Evolutionary conservation across 2,888 invertebrate species (phyloP), one percentile per base, ranked within the genome.

Genomic region (Slavum lentiscoides): DNA sequence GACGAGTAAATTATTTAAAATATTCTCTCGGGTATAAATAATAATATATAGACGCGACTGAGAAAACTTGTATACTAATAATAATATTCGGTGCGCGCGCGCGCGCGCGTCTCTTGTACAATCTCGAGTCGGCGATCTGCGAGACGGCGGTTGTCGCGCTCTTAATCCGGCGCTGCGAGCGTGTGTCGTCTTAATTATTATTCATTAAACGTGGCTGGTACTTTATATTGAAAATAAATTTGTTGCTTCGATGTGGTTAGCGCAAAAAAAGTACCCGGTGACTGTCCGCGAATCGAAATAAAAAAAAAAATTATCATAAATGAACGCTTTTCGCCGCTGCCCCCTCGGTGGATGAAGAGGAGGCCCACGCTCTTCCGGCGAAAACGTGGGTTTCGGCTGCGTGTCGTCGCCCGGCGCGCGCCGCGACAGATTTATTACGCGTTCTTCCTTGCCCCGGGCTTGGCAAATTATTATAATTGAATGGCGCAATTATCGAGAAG

Each of bases 151-250:
- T 30, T 30, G 30, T 30, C 30, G 30, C 30, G 30, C 30, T 1
- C 30, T 17, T 37, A 3, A 49, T 30, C 43, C n/a, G 64, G 30
- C 30, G 30, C 30, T 30, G 3, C 13, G 49, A 13, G 13, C 1
- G 49, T 49, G 49, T 15, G 49, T 49, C 39, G 61, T 76, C 30
- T 68, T 77, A 39, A 77, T 77, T 70, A 77, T 77, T 77, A 77
- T 77, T 70, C 77, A 70, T 70, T 70, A 61, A 62, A 6, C 6
- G 1, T 4, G 30, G 30, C n/a, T 30, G 30, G 30, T 62, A 59
- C 30, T 61, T n/a, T 62, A 39, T 53, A 55, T 62, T 19, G 70
- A 70, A 77, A 64, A 70, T 64, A 62, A 70, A 70, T 70, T 70
- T 69, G 70, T 77, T 17, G 39, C 67, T 30, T 30, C 30, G 30